These are phyloP conservation scores for Mus minutoides DNA, from an alignment of 2,797 vertebrate species.

Conservation along the genomic window DNA sequence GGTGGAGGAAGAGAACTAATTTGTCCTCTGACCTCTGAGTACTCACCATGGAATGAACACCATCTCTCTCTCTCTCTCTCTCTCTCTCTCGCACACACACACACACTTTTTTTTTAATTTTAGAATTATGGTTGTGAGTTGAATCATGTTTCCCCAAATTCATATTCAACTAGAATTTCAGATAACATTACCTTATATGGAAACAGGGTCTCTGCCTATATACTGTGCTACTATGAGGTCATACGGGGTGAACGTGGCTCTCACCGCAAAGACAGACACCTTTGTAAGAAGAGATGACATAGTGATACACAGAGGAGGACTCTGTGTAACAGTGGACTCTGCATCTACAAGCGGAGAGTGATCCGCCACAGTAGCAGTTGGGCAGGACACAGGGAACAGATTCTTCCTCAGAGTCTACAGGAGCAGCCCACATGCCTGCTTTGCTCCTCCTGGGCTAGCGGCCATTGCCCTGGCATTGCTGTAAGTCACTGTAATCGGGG, in stretches of 20 bases:
- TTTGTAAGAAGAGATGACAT: background rate
- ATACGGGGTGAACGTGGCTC: background rate
- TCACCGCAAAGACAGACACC: background rate
- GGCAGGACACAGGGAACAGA: background rate
- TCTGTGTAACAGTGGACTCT: background rate
- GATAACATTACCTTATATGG: background rate
- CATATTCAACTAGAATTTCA: background rate
- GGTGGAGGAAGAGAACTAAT: background rate
- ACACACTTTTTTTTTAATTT: background rate
- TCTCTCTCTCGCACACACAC: background rate
- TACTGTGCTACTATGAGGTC: background rate
- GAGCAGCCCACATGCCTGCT: background rate
- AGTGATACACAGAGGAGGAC: background rate
- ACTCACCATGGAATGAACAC: background rate
- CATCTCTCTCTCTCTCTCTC: background rate
- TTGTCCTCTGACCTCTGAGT: background rate
- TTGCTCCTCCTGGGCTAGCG: background rate
- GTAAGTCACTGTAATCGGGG: background rate
- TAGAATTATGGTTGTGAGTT: background rate
- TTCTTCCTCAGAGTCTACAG: background rate
- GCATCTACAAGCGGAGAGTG: background rate
- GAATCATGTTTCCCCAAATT: background rate
- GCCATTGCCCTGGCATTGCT: background rate
- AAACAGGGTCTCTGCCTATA: background rate
- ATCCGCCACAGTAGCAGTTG: background rate